These are phyloP conservation scores for Hyphantria cunea DNA, from an alignment of 1,140 invertebrate genomes.

Conservation along the genomic window DNA sequence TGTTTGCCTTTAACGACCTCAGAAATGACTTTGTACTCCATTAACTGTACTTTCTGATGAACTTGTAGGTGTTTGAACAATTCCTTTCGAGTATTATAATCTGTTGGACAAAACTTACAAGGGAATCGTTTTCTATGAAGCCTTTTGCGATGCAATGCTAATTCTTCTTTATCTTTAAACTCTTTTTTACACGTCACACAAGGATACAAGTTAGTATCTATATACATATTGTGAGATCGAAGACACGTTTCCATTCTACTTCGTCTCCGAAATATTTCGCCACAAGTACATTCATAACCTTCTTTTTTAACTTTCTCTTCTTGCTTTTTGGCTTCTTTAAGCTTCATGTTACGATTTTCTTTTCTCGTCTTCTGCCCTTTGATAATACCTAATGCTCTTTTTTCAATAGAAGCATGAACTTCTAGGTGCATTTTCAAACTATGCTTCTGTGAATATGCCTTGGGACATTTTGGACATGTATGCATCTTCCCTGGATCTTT, in stretches of 20 bases:
- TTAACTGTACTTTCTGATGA: slow-evolving; percentile 70
- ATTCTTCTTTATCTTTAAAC: slow-evolving; percentile 62
- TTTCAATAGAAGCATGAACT: slow-evolving; percentile 60
- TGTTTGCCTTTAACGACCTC: slow-evolving; percentile 68
- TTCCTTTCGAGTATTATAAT: slow-evolving; percentile 66
- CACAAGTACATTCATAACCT: slow-evolving; percentile 68
- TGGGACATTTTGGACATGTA: slow-evolving; percentile 60
- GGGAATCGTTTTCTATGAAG: slow-evolving; percentile 66
- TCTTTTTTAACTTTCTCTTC: slow-evolving; percentile 48
- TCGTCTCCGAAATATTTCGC: slow-evolving; percentile 56
- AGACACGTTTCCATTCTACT: slow-evolving; percentile 69
- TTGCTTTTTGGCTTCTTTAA: slow-evolving; percentile 27
- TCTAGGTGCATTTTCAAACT: slow-evolving; percentile 49
- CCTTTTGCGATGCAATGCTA: slow-evolving; percentile 55
- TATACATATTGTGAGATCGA: slow-evolving; percentile 55
- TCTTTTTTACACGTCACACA: slow-evolving; percentile 63
- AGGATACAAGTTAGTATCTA: slow-evolving; percentile 42
- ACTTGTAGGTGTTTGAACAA: slow-evolving; percentile 70
- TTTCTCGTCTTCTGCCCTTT: slow-evolving; percentile 57
- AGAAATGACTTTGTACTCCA: slow-evolving; percentile 73
- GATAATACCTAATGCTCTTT: slow-evolving; percentile 48
- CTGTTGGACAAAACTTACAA: slow-evolving; percentile 75
- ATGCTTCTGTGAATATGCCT: slow-evolving; percentile 40
- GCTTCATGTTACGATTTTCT: slow-evolving; percentile 44
- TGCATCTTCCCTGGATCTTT: slow-evolving; percentile 26